Evolutionary conservation across 2,113 vertebrate species (phyloP), one percentile per base, ranked within the genome.

Genomic region (Melanerpes aurifrons): DNA sequence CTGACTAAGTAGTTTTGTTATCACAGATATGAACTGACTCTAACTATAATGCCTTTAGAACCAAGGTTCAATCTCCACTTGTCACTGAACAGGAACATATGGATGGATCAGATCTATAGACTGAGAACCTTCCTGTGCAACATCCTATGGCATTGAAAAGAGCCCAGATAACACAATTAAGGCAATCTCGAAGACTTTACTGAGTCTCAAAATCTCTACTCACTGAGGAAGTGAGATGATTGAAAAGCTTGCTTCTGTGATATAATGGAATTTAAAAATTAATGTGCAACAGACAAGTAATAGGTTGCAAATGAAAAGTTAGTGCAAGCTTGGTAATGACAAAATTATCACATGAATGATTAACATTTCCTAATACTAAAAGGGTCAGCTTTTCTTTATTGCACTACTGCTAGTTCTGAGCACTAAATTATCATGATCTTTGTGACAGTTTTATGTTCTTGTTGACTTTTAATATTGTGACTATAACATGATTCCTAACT

Each of bases 221-320:
- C 48, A 71, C 24, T 61, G 48, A 77, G 47, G 14, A 73, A 77
- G 61, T 67, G 58, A 88, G 37, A 67, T 37, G 25, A 74, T 14
- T 40, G 43, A 90, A 15, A 81, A 86, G 22, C 21, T 86, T 57
- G 19, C 16, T 47, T 84, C 62, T 82, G 6, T 72, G 45, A 61
- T 50, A 64, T 9, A 68, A 75, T 37, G 40, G 1, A 12, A n/a
- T 71, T 72, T 74, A 43, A 89, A 72, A 74, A 75, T 50, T 57
- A 70, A 59, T n/a, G 57, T 68, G 48, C 8, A 77, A 71, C 45
- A 75, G 37, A 86, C 24, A 82, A 40, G 31, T 69, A 83, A 83
- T n/a, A 86, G 72, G 31, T 48, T 89, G 31, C 14, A 92, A 68
- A 57, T 53, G 40, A 94, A 93, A 92, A 93, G 81, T 31, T 56